These are phyloP conservation scores for Callopanchax toddi DNA, from an alignment of 2,113 vertebrate genomes.

Conservation along the genomic window DNA sequence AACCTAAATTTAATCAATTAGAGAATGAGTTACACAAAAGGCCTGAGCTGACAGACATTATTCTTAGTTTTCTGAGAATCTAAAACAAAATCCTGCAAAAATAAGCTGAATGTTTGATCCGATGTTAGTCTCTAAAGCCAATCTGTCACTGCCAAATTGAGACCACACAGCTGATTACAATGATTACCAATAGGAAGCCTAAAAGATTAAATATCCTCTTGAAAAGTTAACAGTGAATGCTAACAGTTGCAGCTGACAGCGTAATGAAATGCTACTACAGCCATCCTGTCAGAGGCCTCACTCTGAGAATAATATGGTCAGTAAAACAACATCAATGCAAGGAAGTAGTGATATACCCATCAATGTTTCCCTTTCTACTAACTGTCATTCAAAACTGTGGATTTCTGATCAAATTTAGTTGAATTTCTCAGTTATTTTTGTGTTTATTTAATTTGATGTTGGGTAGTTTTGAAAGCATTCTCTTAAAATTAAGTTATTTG, in stretches of 20 bases:
- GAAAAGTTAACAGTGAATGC: conserved; percentile 30
- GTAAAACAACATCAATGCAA: conserved; percentile 7
- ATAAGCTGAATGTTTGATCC: conserved; percentile 11
- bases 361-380: conserved; percentile 12
- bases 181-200: conserved; percentile 19
- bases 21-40: too few species aligned
- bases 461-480: too few species aligned
- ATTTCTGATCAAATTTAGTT: conserved; percentile 8
- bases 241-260: conserved; percentile 30
- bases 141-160: conserved; percentile 27
- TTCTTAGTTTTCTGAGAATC: conserved; percentile 4
- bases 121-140: conserved; percentile 15
- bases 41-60: too few species aligned
- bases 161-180: conserved; percentile 9
- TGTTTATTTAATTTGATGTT: too few species aligned
- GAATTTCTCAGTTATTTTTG: neutral
- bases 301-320: conserved; percentile 11
- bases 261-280: conserved; percentile 43
- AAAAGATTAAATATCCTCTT: conserved; percentile 26
- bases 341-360: too few species aligned
- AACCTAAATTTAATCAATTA: conserved; percentile 2
- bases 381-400: conserved; percentile 11
- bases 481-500: too few species aligned
- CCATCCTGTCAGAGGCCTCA: conserved; percentile 21
- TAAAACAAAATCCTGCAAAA: conserved; percentile 4